These are phyloP conservation scores for Alloscopus bannaensis DNA, from an alignment of 2,888 invertebrate species.

Conservation along the genomic window DNA sequence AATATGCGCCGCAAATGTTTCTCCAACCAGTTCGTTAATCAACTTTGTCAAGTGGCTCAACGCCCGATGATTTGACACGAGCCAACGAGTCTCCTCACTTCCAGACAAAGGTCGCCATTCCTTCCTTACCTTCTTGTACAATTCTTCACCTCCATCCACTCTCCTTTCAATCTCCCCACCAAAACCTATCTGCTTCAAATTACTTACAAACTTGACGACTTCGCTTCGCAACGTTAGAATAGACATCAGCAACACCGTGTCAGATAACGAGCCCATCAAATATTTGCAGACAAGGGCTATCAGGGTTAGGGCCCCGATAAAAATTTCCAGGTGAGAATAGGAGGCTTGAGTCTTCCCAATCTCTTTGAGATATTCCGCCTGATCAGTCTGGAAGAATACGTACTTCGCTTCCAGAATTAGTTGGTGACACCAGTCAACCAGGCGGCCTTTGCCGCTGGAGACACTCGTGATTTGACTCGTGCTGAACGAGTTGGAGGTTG, in stretches of 20 bases:
- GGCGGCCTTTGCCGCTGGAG: neutral
- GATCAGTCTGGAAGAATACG: slow-evolving; percentile 19
- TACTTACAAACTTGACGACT: slow-evolving; percentile 19
- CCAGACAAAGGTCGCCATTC: neutral
- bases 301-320: neutral
- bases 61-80: slow-evolving; percentile 11
- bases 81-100: neutral
- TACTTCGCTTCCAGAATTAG: slow-evolving; percentile 23
- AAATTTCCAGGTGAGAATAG: slow-evolving; percentile 3
- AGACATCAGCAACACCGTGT: slow-evolving; percentile 22
- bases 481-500: slow-evolving; percentile 27
- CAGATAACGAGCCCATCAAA: slow-evolving; percentile 38
- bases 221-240: slow-evolving; percentile 36
- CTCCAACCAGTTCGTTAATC: slow-evolving; percentile 27
- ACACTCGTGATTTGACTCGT: slow-evolving; percentile 14
- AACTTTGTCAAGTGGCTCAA: slow-evolving; percentile 30
- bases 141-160: neutral
- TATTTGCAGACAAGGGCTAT: slow-evolving; percentile 17
- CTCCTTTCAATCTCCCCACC: neutral
- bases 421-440: slow-evolving; percentile 36
- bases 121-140: neutral
- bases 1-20: slow-evolving; percentile 30
- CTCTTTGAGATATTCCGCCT: neutral
- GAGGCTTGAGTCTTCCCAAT: neutral
- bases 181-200: neutral